phyloP scores from a whole-genome alignment of 2,113 vertebrate genomes.

The Psophia crepitans region DNA sequence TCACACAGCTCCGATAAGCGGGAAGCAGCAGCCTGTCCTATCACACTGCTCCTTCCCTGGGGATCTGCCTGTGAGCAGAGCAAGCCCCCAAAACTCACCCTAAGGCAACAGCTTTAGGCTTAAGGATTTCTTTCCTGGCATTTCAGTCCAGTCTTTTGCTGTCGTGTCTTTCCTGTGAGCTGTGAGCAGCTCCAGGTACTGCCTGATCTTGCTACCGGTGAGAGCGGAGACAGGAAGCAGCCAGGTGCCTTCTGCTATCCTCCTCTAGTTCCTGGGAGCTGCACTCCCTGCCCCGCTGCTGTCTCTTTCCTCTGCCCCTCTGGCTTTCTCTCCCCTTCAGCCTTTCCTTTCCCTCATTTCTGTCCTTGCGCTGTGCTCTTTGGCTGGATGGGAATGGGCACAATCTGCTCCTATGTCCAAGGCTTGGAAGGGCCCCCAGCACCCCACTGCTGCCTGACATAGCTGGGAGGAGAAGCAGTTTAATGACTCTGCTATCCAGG shows the following conservation, averaged over 20 bases:
- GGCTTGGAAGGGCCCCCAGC: not conserved
- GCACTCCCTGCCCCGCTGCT: not conserved
- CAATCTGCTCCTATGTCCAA: not conserved
- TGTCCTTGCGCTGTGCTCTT: not conserved
- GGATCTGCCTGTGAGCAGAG: not conserved
- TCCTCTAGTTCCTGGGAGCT: not conserved
- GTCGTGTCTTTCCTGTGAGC: not conserved
- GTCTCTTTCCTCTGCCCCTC: not conserved
- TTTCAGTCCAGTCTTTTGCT: not conserved
- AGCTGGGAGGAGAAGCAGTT: not conserved
- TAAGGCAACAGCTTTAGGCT: not conserved
- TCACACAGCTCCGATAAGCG: not conserved
- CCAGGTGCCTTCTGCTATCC: not conserved
- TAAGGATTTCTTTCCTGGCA: not conserved
- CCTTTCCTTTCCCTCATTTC: not conserved
- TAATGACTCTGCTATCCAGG: not conserved
- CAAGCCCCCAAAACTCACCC: not conserved
- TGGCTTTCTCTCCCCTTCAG: not conserved
- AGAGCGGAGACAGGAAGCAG: not conserved
- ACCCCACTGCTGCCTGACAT: rapidly evolving
- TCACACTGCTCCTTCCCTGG: not conserved
- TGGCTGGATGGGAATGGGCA: not conserved
- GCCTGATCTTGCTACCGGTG: not conserved
- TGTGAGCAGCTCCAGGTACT: not conserved
- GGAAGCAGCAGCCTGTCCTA: not conserved